Conservation (phyloP, 2,888 invertebrate species). For the Reticulitermes lucifugus region DNA sequence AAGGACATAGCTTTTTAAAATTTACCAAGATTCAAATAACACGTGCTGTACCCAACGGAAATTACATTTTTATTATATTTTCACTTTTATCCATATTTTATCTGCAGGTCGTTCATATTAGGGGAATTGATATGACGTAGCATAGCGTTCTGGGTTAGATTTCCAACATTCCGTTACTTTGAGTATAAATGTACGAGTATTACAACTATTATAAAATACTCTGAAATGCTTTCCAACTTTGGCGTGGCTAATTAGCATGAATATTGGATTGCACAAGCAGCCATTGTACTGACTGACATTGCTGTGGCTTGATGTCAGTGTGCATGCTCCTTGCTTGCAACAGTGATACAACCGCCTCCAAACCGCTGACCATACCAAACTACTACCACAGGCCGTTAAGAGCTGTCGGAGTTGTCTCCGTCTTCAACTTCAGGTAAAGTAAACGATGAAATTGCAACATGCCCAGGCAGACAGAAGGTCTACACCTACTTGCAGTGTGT, state of each 20-base stretch:
- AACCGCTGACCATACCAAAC: no score
- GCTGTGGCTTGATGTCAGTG: not conserved
- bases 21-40: no score
- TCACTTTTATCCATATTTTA: no score
- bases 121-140: no score
- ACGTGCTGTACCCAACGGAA: no score
- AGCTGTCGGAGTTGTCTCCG: not conserved
- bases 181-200: no score
- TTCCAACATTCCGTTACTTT: no score
- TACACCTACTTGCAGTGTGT: not conserved
- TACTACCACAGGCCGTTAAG: not conserved
- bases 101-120: no score
- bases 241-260: not conserved
- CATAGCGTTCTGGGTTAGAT: no score
- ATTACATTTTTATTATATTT: no score
- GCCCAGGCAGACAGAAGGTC: not conserved
- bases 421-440: not conserved
- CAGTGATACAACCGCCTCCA: not conserved
- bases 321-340: not conserved
- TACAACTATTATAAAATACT: no score
- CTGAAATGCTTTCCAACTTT: not conserved
- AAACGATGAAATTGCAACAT: not conserved
- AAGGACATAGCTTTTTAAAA: no score
- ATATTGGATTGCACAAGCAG: conserved; percentile 5
- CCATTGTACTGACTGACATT: not conserved